Conservation (phyloP, 2,888 invertebrate genomes). For the Cosmia pyralina region DNA sequence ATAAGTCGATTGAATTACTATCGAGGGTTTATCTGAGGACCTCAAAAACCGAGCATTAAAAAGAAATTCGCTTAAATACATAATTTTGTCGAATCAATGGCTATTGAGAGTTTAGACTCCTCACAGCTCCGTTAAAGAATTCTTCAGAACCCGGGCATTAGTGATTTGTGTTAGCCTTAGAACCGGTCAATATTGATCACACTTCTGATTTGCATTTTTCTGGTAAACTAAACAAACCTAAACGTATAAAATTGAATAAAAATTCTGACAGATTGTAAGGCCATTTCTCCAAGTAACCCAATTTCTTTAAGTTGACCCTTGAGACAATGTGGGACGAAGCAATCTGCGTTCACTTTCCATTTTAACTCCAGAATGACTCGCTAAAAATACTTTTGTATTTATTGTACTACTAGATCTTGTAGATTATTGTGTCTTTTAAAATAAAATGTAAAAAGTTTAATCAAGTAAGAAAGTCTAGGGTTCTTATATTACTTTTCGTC, state of each 20-base stretch:
- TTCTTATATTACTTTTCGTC: not conserved
- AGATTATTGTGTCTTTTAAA: not conserved
- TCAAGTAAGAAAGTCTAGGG: not conserved
- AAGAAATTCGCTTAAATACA: no score
- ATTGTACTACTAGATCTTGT: constrained; percentile 16
- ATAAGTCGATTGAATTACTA: no score
- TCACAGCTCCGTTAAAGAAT: no score
- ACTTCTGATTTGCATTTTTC: not conserved
- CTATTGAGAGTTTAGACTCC: no score
- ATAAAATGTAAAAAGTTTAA: not conserved
- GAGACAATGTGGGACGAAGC: constrained; percentile 51
- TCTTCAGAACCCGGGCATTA: no score
- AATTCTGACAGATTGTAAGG: constrained; percentile 48
- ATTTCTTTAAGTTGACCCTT: constrained; percentile 56
- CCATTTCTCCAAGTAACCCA: constrained; percentile 52
- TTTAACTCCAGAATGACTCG: constrained; percentile 28
- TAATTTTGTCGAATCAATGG: no score
- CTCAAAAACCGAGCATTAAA: no score
- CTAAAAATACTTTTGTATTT: constrained; percentile 30
- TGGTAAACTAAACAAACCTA: constrained; percentile 22
- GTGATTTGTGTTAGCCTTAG: no score
- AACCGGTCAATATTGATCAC: not conserved
- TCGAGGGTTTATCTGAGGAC: no score
- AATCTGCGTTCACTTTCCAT: constrained; percentile 51
- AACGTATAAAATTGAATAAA: constrained; percentile 32